Evolutionary conservation across 2,113 vertebrate species (phyloP), one percentile per base, ranked within the genome.

Genomic region (Lepus europaeus): DNA sequence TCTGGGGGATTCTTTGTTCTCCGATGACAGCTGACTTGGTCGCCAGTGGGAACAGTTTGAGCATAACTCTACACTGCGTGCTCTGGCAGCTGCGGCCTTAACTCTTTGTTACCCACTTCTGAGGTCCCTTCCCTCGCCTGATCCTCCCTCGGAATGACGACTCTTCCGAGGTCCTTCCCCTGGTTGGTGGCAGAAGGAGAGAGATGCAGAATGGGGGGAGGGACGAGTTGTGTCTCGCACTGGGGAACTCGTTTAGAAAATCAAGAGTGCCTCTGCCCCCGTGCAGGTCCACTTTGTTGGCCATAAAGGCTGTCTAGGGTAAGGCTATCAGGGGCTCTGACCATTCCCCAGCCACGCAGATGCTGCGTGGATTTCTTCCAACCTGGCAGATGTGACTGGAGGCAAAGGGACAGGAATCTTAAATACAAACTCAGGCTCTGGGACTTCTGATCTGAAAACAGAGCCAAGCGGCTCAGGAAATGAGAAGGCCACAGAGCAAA

Each of bases 11-110:
- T 97, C 97, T 98, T 98, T 99, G 98, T 98, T 98, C 98, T 97
- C 97, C 74, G 85, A 95, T 98, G 98, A 98, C 98, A 98, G 98
- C 98, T 98, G 98, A 98, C 98, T 98, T 97, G 97, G 94, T 97
- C 77, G 27, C 97, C 98, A 98, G 96, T 98, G 98, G 98, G 98
- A 98, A 98, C 98, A 98, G 98, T 98, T 97, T 98, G 98, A 98
- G 97, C 97, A 97, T 92, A 98, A 96, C 98, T 98, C 97, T 19
- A 96, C 97, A 97, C 96, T 45, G 90, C 94, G 33, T 19, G 92
- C 76, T 84, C 97, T 91, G 97, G 97, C 98, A 98, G 98, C 97
- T 98, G 98, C 95, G 33, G 87, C 85, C 7, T 99, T 99, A 98
- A 99, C 98, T 94, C 98, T 97, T 98, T 98, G 95, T 51, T 95